Evolutionary conservation across 2,888 invertebrate species (phyloP), one percentile per base, ranked within the genome.

Genomic region (Therioaphis trifolii): DNA sequence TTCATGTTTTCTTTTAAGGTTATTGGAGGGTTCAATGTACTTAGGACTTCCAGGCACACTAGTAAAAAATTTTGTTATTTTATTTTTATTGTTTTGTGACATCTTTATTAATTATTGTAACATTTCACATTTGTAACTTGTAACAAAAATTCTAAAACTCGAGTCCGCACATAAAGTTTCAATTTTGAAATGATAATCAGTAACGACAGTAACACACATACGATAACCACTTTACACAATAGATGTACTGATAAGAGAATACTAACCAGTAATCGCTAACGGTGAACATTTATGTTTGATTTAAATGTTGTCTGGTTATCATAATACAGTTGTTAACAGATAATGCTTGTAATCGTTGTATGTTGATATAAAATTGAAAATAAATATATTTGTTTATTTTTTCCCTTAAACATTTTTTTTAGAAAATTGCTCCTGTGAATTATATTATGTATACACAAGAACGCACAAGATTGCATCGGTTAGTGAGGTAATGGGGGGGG

Each of bases 51-150:
- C 29, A 63, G 63, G 63, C 63, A 63, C 61, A 61, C 61, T 61
- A 61, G 61, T 61, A 61, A 61, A 61, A 61, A 27, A 61, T 12
- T 14, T 14, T 61, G 61, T 61, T 15, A 61, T 61, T 61, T 61
- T 61, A 61, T 61, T 61, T 61, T 15, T 61, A 61, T 18, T 29
- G 29, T 63, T 63, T 63, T 63, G 63, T 63, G 63, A 63, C 29
- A 63, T 63, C 63, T 63, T 63, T 29, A 63, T 63, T 63, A 63
- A 63, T 27, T 63, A 63, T 29, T 63, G 63, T 69, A 69, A 69
- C 35, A 69, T n/a, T n/a, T n/a, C n/a, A n/a, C n/a, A n/a, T n/a
- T n/a, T n/a, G n/a, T n/a, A n/a, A n/a, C n/a, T n/a, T n/a, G n/a
- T n/a, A n/a, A n/a, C n/a, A 18, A 58, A 49, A 49, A 11, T 2